Conservation (phyloP, 1,140 invertebrate genomes). For the Zaprionus tsacasi region DNA sequence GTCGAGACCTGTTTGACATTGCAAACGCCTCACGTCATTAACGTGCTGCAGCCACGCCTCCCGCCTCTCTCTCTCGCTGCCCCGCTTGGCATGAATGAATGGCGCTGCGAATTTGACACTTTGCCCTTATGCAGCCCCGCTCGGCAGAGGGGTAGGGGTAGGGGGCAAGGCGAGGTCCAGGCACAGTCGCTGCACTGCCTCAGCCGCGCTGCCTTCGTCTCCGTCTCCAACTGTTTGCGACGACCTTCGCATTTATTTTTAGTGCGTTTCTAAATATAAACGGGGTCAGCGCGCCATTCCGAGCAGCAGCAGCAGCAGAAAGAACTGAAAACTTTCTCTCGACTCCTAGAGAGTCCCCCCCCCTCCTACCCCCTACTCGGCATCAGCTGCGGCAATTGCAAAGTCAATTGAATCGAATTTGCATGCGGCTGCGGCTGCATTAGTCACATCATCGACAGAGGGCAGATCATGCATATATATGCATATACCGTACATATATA, state of each 20-base stretch:
- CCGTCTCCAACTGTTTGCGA: constrained; percentile 8
- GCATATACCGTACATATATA: neutral
- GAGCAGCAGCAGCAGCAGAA: constrained; percentile 31
- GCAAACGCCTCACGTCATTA: constrained; percentile 31
- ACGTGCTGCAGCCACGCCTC: neutral
- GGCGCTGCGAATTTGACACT: constrained; percentile 56
- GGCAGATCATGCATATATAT: neutral
- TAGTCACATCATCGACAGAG: constrained; percentile 14
- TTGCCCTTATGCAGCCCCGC: constrained; percentile 66
- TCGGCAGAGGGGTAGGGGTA: neutral
- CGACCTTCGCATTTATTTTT: constrained; percentile 82
- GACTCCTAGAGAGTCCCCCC: neutral
- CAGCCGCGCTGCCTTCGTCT: neutral
- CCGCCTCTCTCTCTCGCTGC: neutral
- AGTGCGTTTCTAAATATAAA: constrained; percentile 76
- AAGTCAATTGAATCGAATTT: constrained; percentile 32
- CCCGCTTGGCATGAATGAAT: constrained; percentile 3
- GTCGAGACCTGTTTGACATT: constrained; percentile 53
- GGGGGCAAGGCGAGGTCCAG: neutral
- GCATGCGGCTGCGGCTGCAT: constrained; percentile 6
- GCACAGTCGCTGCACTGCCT: neutral
- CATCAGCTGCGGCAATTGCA: constrained; percentile 11
- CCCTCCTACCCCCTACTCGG: neutral
- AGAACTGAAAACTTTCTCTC: constrained; percentile 11
- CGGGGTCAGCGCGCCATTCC: constrained; percentile 65